Conservation (phyloP, 2,888 invertebrate genomes). For the Chirona hameri region DNA sequence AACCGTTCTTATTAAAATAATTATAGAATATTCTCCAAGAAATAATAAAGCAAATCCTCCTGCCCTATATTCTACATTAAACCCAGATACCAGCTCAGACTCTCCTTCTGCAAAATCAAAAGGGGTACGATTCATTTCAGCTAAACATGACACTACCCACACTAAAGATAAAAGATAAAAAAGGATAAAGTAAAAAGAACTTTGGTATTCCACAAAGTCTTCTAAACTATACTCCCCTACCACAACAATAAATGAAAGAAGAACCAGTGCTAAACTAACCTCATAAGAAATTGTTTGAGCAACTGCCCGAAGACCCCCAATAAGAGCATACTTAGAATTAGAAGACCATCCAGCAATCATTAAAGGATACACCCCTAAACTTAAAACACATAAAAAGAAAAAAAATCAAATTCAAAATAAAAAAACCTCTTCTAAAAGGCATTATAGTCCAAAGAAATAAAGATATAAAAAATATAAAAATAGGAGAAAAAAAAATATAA, state of each 20-base stretch:
- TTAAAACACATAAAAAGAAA: too few relatives aligned
- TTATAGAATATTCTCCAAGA: too few relatives aligned
- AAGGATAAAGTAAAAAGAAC: constrained; percentile 53
- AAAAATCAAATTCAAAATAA: too few relatives aligned
- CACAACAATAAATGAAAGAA: constrained; percentile 56
- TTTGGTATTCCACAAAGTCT: constrained; percentile 49
- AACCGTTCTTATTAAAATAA: too few relatives aligned
- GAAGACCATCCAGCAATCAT: too few relatives aligned
- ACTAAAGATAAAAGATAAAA: constrained; percentile 56
- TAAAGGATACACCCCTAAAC: too few relatives aligned
- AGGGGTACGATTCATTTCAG: constrained; percentile 68
- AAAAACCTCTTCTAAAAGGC: too few relatives aligned
- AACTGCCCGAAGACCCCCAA: constrained; percentile 47
- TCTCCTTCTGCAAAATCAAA: constrained; percentile 67
- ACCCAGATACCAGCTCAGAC: constrained; percentile 72
- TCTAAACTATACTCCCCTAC: constrained; percentile 25
- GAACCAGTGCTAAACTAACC: constrained; percentile 63
- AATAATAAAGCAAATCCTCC: too few relatives aligned
- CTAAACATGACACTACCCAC: constrained; percentile 60
- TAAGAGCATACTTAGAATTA: too few relatives aligned
- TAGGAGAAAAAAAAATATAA: too few relatives aligned
- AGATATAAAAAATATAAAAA: too few relatives aligned
- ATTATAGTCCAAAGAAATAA: too few relatives aligned
- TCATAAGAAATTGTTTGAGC: constrained; percentile 76
- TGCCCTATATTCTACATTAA: constrained; percentile 79